Evolutionary conservation across 1,140 invertebrate species (phyloP), one percentile per base, ranked within the genome.

Genomic region (Hyles vespertilio): DNA sequence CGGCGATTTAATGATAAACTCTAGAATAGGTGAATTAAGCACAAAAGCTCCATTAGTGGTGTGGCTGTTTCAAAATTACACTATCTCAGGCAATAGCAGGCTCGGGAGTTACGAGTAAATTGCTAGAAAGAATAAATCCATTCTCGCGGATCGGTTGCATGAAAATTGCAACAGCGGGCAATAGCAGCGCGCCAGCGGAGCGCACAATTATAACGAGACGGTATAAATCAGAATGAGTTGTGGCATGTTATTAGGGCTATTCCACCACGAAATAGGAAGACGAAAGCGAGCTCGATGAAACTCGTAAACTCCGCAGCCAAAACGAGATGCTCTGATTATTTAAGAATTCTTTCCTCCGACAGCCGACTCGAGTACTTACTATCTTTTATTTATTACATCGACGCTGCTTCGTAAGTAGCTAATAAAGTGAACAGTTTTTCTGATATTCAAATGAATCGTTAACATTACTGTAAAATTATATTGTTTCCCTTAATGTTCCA

Each of bases 161-260:
- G 81, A 75, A 87, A 81, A 84, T 84, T 87, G 84, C 82, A 84
- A 80, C 77, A 81, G 76, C 73, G 69, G 74, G 72, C 73, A 66
- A 75, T 74, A 79, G 72, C 69, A 68, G 75, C 67, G 70, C 69
- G 72, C 73, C 81, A 84, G 72, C 80, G 68, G 68, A 84, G 82
- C 82, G 83, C 69, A 79, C 82, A 84, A 86, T 83, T 85, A 84
- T 86, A 88, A 88, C 79, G 83, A 86, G 82, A 74, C 63, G 64
- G 72, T 74, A 84, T 86, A 85, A 88, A 88, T 88, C 85, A 86
- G 77, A 78, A 82, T 82, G 81, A 85, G 71, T 82, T 84, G 83
- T 84, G 82, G 82, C 81, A 79, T 79, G 77, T 83, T 87, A 86
- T 86, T 86, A 87, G 76, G 74, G 72, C 73, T 75, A 76, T 79